Base-by-base conservation (phyloP, 2,113 vertebrate species). In the Tauraco erythrolophus region DNA sequence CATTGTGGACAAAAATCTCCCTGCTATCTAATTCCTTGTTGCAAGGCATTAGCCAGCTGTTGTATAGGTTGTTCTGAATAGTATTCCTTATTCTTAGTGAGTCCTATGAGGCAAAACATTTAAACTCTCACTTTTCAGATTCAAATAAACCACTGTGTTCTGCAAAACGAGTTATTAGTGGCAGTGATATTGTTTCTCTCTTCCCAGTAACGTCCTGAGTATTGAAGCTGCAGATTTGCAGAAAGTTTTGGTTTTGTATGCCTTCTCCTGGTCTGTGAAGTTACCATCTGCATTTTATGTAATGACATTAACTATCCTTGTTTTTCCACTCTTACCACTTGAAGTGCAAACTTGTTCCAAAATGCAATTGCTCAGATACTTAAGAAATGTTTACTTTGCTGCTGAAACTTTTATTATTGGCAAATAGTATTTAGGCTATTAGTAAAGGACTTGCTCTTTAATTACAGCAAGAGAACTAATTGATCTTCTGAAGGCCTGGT, bases 51-150 rank as follows among this genome's bases (percentile, higher is more conserved):
- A 94, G 56, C 88, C 83, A 78, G 93, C 89, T 96, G 75, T 48
- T 92, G 64, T 75, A 60, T 71, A 71, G 76, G 35, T 91, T 93
- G 76, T 75, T 92, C 43, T 92, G 80, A 94, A 80, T 68, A 12
- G 79, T 91, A 50, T 84, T 78, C 21, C 64, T 91, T 91, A 48
- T 87, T 86, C 88, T 51, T 75, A 75, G 81, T 84, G 83, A 83
- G 61, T 58, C 68, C 72, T 90, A 21, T 31, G 64, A 94, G 88
- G 92, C 79, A 87, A 97, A 95, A 75, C 76, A 91, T 45, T 96
- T 95, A 81, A 92, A 95, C 89, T 92, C 86, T 81, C 35, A 56
- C 91, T 95, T 93, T 96, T 93, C 79, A 94, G 72, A 92, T 95
- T 92, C 50, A 94, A 83, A 93, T 86, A 93, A 94, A 71, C 46